These are phyloP conservation scores for Vidua macroura DNA, from an alignment of 2,113 vertebrate species.

Conservation along the genomic window DNA sequence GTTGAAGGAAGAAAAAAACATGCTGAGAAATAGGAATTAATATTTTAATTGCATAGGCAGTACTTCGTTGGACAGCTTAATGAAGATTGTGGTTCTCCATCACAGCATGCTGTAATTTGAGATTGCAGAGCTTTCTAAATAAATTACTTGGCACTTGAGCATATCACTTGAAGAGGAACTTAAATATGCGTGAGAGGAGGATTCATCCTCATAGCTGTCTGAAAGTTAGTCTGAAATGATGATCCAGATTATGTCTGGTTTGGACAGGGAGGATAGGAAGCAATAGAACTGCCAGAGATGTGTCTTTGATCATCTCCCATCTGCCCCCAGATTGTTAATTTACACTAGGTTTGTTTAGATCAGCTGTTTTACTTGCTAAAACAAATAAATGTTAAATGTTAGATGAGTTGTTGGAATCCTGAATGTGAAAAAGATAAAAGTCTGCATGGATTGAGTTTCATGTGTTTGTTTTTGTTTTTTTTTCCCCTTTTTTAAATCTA, in stretches of 20 bases:
- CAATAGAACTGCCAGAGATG: background rate
- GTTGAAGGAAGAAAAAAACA: background rate
- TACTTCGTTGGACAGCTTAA: background rate
- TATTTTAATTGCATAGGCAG: background rate
- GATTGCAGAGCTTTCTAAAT: background rate
- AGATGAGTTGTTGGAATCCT: background rate
- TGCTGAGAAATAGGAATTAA: background rate
- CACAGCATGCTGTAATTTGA: background rate
- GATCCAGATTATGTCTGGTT: background rate
- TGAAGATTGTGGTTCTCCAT: background rate
- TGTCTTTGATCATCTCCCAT: background rate
- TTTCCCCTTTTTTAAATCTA: accelerated
- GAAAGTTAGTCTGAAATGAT: background rate
- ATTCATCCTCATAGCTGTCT: background rate
- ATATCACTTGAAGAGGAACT: background rate
- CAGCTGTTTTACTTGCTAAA: background rate
- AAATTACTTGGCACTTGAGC: background rate
- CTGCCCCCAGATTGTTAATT: background rate
- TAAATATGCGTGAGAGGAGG: background rate
- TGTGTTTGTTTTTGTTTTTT: background rate
- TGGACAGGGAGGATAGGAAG: background rate
- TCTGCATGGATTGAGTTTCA: background rate
- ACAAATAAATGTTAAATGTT: background rate
- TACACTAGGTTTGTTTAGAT: background rate
- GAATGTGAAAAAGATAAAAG: background rate